Evolutionary conservation across 2,113 vertebrate genomes (phyloP).

Genomic region (Falcunculus frontatus): DNA sequence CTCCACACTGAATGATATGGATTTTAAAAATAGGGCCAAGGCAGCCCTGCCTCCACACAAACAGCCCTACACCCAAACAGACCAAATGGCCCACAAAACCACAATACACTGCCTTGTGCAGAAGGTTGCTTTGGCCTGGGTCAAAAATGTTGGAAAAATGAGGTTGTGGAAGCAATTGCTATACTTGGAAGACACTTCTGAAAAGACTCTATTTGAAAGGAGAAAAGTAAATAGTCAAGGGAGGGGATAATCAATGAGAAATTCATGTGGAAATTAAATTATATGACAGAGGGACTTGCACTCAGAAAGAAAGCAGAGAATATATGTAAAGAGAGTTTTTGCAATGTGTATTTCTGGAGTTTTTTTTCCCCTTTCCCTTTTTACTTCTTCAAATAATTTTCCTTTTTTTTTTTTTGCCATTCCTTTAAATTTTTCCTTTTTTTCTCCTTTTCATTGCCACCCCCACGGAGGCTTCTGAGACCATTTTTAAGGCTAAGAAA

Average conservation of each 20-base stretch:
- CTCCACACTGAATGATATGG: neutral
- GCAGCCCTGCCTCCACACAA: neutral
- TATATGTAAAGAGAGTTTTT: neutral
- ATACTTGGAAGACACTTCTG: neutral
- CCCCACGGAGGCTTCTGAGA: neutral
- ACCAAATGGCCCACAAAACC: neutral
- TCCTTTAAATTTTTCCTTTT: neutral
- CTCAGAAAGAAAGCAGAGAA: neutral
- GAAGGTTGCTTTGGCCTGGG: neutral
- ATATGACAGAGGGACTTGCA: neutral
- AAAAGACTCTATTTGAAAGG: neutral
- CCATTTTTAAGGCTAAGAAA: neutral
- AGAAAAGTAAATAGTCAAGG: neutral
- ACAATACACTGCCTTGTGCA: neutral
- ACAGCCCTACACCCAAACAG: neutral
- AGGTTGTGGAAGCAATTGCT: neutral
- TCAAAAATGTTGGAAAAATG: neutral
- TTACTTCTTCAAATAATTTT: neutral
- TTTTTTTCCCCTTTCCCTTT: neutral
- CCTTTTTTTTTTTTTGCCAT: neutral
- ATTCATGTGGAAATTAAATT: neutral
- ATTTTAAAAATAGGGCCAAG: neutral
- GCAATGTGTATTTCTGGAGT: neutral
- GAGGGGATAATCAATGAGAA: neutral
- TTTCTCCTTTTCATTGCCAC: rapidly evolving